These are phyloP conservation scores for Romanomermis culicivorax DNA, from an alignment of 2,888 invertebrate genomes.

Conservation along the genomic window DNA sequence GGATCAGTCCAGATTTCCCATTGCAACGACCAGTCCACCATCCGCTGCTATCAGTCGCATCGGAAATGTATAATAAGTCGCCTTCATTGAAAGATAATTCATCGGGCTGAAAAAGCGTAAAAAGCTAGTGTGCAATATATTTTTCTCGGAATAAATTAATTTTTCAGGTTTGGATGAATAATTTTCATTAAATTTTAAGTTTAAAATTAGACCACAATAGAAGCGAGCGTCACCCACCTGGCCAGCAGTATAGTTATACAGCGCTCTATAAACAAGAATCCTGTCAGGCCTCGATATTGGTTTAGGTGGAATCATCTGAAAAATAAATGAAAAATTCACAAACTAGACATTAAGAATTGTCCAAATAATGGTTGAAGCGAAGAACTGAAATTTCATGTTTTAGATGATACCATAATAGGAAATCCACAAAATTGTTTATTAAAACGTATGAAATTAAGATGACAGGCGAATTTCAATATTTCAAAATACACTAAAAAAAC, in stretches of 20 bases:
- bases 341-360: no score
- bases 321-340: no score
- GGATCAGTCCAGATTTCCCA: conserved; percentile 39
- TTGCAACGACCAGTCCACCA: conserved; percentile 41
- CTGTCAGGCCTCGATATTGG: conserved; percentile 7
- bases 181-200: not conserved
- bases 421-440: no score
- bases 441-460: no score
- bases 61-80: conserved; percentile 31
- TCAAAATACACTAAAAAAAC: no score
- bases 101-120: conserved; percentile 33
- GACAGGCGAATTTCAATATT: no score
- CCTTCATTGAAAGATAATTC: conserved; percentile 45
- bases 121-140: not conserved
- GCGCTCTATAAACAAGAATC: conserved; percentile 39
- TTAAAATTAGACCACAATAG: not conserved
- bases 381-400: no score
- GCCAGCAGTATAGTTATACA: conserved; percentile 39
- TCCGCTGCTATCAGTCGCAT: conserved; percentile 29
- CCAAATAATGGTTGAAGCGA: no score
- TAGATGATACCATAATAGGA: no score
- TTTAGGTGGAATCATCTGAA: conserved; percentile 6
- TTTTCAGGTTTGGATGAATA: not conserved
- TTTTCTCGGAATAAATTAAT: not conserved
- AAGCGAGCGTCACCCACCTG: conserved; percentile 28